Evolutionary conservation across 2,888 invertebrate genomes (phyloP).

Genomic region (Drosophila pegasa): DNA sequence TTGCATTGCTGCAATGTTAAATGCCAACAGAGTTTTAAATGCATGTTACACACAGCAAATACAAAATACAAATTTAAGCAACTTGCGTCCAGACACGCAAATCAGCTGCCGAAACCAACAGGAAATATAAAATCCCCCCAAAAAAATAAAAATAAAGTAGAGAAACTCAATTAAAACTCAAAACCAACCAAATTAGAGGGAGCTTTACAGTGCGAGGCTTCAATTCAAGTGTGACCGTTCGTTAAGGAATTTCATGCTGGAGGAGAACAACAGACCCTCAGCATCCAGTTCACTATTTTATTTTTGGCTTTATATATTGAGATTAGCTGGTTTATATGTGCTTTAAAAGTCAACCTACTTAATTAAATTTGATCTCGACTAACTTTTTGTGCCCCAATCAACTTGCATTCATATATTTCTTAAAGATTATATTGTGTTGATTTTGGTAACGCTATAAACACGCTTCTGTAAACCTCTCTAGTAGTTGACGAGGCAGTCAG

Average conservation of each 20-base stretch:
- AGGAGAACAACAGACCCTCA: too few species aligned
- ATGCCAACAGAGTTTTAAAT: constrained; percentile 38
- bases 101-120: constrained; percentile 19
- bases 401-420: too few species aligned
- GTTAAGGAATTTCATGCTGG: neutral
- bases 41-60: constrained; percentile 12
- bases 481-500: too few species aligned
- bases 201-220: constrained; percentile 3
- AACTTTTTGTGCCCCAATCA: too few species aligned
- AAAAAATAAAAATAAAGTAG: constrained; percentile 2
- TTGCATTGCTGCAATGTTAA: constrained; percentile 61
- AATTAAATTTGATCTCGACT: too few species aligned
- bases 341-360: too few species aligned
- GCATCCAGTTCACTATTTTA: too few species aligned
- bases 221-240: constrained; percentile 1
- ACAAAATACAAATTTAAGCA: constrained; percentile 37
- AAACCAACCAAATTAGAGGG: constrained; percentile 20
- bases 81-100: constrained; percentile 46
- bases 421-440: too few species aligned
- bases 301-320: too few species aligned
- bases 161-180: constrained; percentile 26
- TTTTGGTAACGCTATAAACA: too few species aligned
- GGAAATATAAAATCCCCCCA: constrained; percentile 47
- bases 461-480: too few species aligned
- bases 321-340: too few species aligned